Evolutionary conservation across 2,888 invertebrate genomes (phyloP), one percentile per base, ranked within the genome.

Genomic region (Stenurella melanura): DNA sequence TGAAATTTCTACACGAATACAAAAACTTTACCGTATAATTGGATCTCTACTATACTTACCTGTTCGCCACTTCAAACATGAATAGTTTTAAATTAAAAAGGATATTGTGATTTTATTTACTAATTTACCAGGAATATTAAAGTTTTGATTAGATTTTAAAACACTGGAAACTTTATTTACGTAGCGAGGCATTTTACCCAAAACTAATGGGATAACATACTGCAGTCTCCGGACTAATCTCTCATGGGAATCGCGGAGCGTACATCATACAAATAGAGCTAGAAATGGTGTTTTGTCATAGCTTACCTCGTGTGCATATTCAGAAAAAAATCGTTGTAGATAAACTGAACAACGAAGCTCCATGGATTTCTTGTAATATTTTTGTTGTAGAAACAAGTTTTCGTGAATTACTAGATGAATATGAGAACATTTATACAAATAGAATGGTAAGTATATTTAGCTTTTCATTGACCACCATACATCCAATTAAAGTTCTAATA

Each of bases 121-220:
- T 50, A 50, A 50, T 50, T 50, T 50, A 50, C 50, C 6, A 6
- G 50, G n/a, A 50, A n/a, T 50, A n/a, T 50, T 50, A 50, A 50
- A 50, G n/a, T 50, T 50, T 50, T 50, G 50, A 50, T 50, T 50
- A 50, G 50, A 50, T 50, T 50, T 50, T 50, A 50, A 50, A 42
- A 50, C 7, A n/a, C n/a, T 50, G n/a, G 2, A 50, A n/a, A 50
- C n/a, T 50, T 50, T 50, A 15, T 50, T n/a, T 50, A 4, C 5
- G 1, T 3, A 50, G 50, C n/a, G 50, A n/a, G n/a, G 50, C n/a
- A 17, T 50, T 50, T 50, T n/a, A 50, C n/a, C 50, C 15, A n/a
- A 50, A 50, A 50, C 50, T 50, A 50, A 50, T 50, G n/a, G 50
- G 50, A 50, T 50, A 50, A 50, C 50, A n/a, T 50, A 50, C n/a